Base-by-base conservation (phyloP, 2,113 vertebrate genomes). In the Lichenostomus cassidix region DNA sequence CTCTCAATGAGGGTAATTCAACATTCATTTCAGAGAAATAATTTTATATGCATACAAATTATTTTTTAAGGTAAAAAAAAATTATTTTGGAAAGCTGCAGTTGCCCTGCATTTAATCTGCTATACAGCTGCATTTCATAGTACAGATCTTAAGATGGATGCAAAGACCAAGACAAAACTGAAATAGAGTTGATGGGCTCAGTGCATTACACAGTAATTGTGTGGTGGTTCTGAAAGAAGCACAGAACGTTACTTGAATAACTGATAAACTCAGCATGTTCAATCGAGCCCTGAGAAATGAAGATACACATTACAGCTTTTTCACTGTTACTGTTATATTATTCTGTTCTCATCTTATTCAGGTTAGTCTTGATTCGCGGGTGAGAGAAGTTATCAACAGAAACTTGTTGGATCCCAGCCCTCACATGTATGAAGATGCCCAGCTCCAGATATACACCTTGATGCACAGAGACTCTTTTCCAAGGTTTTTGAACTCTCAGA, bases 401-500 rank as follows among this genome's bases (percentile, higher is more conserved):
- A 98, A 98, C 92, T 97, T 98, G 77, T 68, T 98, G 97, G 98
- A 98, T 67, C 98, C 98, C 35, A 98, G 94, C 56, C 96, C 98
- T 80, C 98, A 98, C 77, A 98, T 98, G 98, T 98, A 98, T 65
- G 98, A 98, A 97, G 98, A 98, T 44, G 98, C 98, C 39, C 98
- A 98, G 73, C 98, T 98, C 84, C 98, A 98, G 94, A 98, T 98
- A 95, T 98, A 98, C 74, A 98, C 98, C 28, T 94, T 98, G 95
- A 98, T 98, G 98, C 98, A 98, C 97, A 98, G 98, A 98, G 98
- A 98, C 98, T 98, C 98, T 95, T 98, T 98, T 89, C 98, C 98
- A 93, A 98, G 98, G 97, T 98, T 98, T 97, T 98, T 98, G 98
- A 98, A 98, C 98, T 98, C 98, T 95, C 98, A 98, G 73, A 98